Conservation (phyloP, 2,888 invertebrate species). For the Orthosia cruda region DNA sequence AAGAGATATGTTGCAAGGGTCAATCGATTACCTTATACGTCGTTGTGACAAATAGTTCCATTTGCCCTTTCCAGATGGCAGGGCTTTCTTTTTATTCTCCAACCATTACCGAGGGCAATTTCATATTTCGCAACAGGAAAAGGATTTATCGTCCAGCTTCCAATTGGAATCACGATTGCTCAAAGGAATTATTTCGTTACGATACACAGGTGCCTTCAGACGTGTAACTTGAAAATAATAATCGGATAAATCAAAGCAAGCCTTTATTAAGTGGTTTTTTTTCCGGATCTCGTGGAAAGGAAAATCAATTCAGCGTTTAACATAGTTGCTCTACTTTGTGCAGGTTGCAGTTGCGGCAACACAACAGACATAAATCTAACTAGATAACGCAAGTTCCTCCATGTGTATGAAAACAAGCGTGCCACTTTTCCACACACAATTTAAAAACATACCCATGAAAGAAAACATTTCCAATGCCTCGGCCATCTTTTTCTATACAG, state of each 20-base stretch:
- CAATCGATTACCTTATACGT: constrained; percentile 77
- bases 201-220: constrained; percentile 57
- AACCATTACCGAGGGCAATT: constrained; percentile 66
- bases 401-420: too few relatives aligned
- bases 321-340: constrained; percentile 1
- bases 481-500: too few relatives aligned
- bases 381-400: too few relatives aligned
- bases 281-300: not conserved
- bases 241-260: constrained; percentile 1
- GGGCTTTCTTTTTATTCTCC: constrained; percentile 74
- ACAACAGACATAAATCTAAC: too few relatives aligned
- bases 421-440: too few relatives aligned
- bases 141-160: constrained; percentile 67
- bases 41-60: constrained; percentile 81
- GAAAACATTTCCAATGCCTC: too few relatives aligned
- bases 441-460: too few relatives aligned
- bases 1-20: constrained; percentile 72
- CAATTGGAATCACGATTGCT: constrained; percentile 70
- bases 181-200: constrained; percentile 68
- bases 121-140: constrained; percentile 71
- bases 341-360: not conserved
- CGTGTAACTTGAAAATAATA: constrained; percentile 23
- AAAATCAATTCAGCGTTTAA: not conserved
- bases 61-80: constrained; percentile 75
- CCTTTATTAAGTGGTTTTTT: constrained; percentile 7